phyloP scores from a whole-genome alignment of 2,888 invertebrate species.

The Eudasyphora cyanicolor region DNA sequence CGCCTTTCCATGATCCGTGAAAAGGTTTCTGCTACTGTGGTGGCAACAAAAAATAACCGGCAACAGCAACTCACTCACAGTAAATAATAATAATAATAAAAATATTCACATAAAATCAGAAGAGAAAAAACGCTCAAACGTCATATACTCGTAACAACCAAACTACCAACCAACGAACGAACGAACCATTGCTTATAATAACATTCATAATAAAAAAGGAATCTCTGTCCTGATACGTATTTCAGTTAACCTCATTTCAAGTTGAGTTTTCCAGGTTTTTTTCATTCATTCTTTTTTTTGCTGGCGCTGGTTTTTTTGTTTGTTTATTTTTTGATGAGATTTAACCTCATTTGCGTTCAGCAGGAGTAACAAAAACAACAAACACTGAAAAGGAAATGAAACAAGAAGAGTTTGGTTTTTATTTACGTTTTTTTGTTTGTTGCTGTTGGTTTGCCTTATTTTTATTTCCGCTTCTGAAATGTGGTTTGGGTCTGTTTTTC shows the following conservation, averaged over 20 bases:
- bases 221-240: neutral
- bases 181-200: neutral
- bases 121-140: neutral
- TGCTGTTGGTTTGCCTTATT: neutral
- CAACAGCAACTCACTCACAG: neutral
- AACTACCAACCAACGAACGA: no score
- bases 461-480: neutral
- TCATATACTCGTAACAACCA: no score
- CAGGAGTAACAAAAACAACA: neutral
- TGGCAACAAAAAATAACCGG: neutral
- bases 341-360: neutral
- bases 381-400: neutral
- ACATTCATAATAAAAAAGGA: neutral
- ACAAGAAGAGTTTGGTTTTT: neutral
- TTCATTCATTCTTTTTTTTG: neutral
- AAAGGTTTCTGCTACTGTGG: neutral
- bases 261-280: neutral
- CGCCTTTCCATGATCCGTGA: neutral
- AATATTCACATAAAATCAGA: neutral
- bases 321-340: neutral
- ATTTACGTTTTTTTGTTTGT: neutral
- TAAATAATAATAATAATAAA: neutral
- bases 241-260: constrained; percentile 14
- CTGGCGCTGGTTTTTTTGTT: neutral
- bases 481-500: neutral